Evolutionary conservation across 2,113 vertebrate genomes (phyloP), one percentile per base, ranked within the genome.

Genomic region (Vireo altiloquus): DNA sequence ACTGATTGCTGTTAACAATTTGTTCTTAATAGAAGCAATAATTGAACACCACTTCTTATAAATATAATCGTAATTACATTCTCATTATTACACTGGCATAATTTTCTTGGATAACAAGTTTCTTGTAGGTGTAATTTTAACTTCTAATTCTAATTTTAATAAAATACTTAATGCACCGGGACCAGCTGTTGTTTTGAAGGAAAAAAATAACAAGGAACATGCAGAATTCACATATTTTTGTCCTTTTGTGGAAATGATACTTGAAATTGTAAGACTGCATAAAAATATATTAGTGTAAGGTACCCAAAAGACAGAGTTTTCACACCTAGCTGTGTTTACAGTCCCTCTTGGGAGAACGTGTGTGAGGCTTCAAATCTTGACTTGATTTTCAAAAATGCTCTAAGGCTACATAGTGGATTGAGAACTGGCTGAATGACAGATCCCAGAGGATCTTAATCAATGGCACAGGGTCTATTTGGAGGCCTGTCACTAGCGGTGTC

Each of bases 21-120:
- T 30, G 24, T 89, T 94, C 40, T 87, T 96, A 96, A 89, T 24
- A 95, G 57, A 95, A 94, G 17, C 66, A 92, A 82, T 90, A 96
- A 96, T 90, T 91, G 78, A 97, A 97, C 82, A 83, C 78, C 28
- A 92, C 77, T 94, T 97, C 17, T 54, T 94, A 82, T 52, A 85
- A 94, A 92, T 91, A 78, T 93, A 97, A 88, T 40, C 18, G 9
- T 80, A 97, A 96, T 96, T 97, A 91, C 66, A 95, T 93, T 87
- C 66, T 76, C 31, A 79, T 92, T 59, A 88, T 90, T 95, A 68
- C 86, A 88, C 59, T 84, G 25, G 20, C 79, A 97, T 78, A 2
- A 75, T 75, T 97, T 94, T 91, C 90, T 92, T 94, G 46, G 30
- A 90, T 94, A 97, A 91, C 72, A 80, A 92, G 80, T 82, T 96